These are phyloP conservation scores for Glandiceps talaboti DNA, from an alignment of 53 echinoderm and acorn worm species.

Conservation along the genomic window DNA sequence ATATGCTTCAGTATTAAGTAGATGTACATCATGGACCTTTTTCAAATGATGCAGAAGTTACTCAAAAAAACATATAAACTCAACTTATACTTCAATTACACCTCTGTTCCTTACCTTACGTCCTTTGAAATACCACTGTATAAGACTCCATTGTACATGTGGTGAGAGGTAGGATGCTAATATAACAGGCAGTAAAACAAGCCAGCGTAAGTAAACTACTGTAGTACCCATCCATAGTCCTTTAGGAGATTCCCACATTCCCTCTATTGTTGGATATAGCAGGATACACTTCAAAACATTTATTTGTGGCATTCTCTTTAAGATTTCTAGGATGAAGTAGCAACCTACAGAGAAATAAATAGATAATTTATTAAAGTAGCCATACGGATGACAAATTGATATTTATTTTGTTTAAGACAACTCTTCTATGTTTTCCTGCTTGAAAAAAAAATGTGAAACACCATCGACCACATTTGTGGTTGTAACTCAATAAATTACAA, in stretches of 20 bases:
- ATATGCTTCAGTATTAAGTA: no score
- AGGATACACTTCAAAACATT: slow-evolving; percentile 61
- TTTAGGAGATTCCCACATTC: slow-evolving; percentile 71
- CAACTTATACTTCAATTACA: no score
- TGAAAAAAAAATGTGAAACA: no score
- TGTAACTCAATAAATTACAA: no score
- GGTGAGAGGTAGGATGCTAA: slow-evolving; percentile 50
- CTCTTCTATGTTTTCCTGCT: not conserved
- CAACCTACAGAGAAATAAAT: slow-evolving; percentile 44
- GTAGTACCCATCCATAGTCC: slow-evolving; percentile 29
- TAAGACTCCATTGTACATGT: slow-evolving; percentile 44
- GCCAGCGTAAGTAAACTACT: slow-evolving; percentile 49
- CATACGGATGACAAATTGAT: not conserved
- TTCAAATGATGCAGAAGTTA: no score
- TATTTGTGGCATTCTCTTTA: slow-evolving; percentile 52
- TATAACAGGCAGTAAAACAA: slow-evolving; percentile 17
- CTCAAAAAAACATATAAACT: no score
- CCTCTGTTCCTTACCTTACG: slow-evolving; percentile 32
- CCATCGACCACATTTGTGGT: not conserved
- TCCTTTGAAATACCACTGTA: slow-evolving; percentile 41
- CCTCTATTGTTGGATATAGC: slow-evolving; percentile 86
- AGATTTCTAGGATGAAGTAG: slow-evolving; percentile 74
- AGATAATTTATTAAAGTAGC: not conserved
- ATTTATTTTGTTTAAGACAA: not conserved
- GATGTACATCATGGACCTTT: no score